Evolutionary conservation across 2,797 vertebrate genomes (phyloP).

Genomic region (Anguilla obscura): DNA sequence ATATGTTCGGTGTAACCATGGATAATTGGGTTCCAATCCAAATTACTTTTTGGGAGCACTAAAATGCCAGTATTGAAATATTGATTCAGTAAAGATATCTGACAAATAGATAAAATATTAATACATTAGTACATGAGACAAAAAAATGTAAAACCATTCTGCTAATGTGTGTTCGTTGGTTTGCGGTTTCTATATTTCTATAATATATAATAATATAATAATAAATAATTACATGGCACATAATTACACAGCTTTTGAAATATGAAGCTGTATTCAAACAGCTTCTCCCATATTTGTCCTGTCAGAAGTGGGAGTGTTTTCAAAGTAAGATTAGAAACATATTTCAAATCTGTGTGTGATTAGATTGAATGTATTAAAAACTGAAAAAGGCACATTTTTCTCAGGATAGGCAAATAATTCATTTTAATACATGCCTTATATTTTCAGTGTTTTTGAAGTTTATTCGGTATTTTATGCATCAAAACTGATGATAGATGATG

Average conservation of each 20-base stretch:
- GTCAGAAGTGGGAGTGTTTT: background rate
- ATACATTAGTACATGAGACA: background rate
- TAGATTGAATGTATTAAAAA: background rate
- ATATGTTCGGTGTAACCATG: too few species aligned
- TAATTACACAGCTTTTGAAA: slow-evolving; percentile 37
- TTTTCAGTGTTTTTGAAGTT: background rate
- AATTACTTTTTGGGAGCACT: too few species aligned
- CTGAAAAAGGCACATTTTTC: background rate
- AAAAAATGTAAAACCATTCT: background rate
- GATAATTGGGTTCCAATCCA: too few species aligned
- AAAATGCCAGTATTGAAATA: too few species aligned
- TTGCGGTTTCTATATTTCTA: too few species aligned
- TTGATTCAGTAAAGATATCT: background rate
- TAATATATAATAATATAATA: too few species aligned
- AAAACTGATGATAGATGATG: background rate
- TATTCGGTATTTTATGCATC: background rate
- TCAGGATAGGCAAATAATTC: background rate
- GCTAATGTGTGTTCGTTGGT: too few species aligned
- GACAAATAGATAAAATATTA: background rate
- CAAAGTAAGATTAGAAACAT: background rate
- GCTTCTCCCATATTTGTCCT: background rate
- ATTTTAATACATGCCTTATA: background rate
- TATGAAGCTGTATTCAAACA: slow-evolving; percentile 18
- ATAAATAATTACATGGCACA: slow-evolving; percentile 34
- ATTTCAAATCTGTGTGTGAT: background rate